Evolutionary conservation across 64 coral and sea anemone species (phyloP), one percentile per base, ranked within the genome.

Genomic region (Stichodactyla mertensii): DNA sequence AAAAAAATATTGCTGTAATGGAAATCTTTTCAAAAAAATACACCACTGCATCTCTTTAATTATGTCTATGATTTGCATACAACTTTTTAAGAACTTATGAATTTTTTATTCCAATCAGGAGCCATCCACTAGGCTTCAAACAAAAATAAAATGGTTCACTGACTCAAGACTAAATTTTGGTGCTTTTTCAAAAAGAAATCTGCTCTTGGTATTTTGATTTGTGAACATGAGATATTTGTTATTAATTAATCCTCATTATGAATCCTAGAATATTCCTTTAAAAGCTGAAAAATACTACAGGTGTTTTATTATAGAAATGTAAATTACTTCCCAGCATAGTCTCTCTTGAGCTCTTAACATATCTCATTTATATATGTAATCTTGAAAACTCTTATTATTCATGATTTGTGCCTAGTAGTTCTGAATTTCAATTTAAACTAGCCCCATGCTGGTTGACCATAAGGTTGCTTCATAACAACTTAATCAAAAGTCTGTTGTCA

Each of bases 51-150:
- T n/a, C 69, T 74, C 69, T 26, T 27, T 74, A 12, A 74, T 28
- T 74, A 74, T 55, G n/a, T 81, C 53, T 81, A 53, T 81, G 78
- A 81, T 81, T 81, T 81, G 78, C 78, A 81, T 81, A 81, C 36
- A 81, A 81, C 69, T 74, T 81, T 55, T 81, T 81, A 20, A 52
- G 51, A 51, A 81, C 51, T 81, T 55, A 81, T 81, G 53, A 81
- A 81, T 81, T 55, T 81, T 81, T 81, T 23, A 81, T 81, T 53
- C 51, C 53, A 81, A 81, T 81, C 78, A 81, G 26, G 54, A 81
- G 19, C 51, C 53, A 4, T 55, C 52, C 78, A 81, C 54, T 55
- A 81, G n/a, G 53, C 19, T 55, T 54, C 16, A 52, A 81, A 52
- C 18, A 81, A 55, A 81, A 81, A 55, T 20, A 81, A 81, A 52